Evolutionary conservation across 2,888 invertebrate genomes (phyloP).

Genomic region (Chloroclysta siterata): DNA sequence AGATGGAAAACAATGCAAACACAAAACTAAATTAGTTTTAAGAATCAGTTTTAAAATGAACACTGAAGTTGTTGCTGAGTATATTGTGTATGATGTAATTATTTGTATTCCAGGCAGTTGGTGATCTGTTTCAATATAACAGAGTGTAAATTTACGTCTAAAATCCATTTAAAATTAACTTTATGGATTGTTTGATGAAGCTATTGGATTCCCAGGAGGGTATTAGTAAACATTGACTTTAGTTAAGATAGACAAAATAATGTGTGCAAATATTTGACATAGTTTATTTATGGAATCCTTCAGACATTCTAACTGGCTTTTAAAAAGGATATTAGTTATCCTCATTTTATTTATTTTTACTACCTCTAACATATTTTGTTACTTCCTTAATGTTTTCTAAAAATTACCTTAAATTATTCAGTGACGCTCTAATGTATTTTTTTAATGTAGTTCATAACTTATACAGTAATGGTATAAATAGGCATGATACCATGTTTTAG

Average conservation of each 20-base stretch:
- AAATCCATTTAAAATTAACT: slow-evolving; percentile 62
- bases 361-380: slow-evolving; percentile 4
- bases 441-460: slow-evolving; percentile 13
- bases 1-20: no score
- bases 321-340: slow-evolving; percentile 12
- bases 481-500: slow-evolving; percentile 67
- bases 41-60: background rate
- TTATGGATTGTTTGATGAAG: slow-evolving; percentile 67
- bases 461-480: slow-evolving; percentile 23
- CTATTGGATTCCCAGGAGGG: slow-evolving; percentile 49
- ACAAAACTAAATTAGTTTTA: background rate
- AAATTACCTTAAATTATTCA: slow-evolving; percentile 17
- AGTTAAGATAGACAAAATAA: slow-evolving; percentile 18
- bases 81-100: slow-evolving; percentile 58
- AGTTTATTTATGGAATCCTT: slow-evolving; percentile 18
- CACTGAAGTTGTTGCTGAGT: slow-evolving; percentile 17
- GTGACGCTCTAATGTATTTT: slow-evolving; percentile 29
- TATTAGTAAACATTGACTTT: slow-evolving; percentile 18
- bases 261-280: slow-evolving; percentile 26
- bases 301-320: slow-evolving; percentile 14
- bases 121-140: slow-evolving; percentile 78
- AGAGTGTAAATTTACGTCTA: slow-evolving; percentile 68
- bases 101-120: slow-evolving; percentile 84
- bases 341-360: slow-evolving; percentile 16
- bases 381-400: slow-evolving; percentile 11